Conservation (phyloP, 2,888 invertebrate species). For the Spodoptera picta region DNA sequence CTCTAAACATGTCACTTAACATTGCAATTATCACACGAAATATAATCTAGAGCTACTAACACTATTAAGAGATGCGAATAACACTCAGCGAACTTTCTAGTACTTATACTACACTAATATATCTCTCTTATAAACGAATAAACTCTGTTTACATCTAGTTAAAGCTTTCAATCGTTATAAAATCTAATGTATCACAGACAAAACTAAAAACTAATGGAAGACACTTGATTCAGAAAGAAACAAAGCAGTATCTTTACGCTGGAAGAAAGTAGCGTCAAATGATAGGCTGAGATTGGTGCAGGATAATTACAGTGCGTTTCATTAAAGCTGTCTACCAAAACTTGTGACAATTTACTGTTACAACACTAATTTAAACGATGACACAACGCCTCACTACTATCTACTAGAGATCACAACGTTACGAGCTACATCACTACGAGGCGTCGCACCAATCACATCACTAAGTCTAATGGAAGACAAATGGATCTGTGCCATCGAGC, state of each 20-base stretch:
- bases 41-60: conserved; percentile 36
- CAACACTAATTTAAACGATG: conserved; percentile 72
- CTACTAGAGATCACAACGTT: conserved; percentile 55
- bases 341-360: conserved; percentile 80
- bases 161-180: conserved; percentile 75
- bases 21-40: conserved; percentile 51
- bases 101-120: conserved; percentile 54
- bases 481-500: conserved; percentile 70
- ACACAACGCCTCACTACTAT: conserved; percentile 61
- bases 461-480: conserved; percentile 87
- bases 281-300: conserved; percentile 79
- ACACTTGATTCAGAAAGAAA: conserved; percentile 72
- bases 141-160: conserved; percentile 73
- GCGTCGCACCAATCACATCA: conserved; percentile 69
- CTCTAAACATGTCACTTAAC: conserved; percentile 36
- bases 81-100: conserved; percentile 32
- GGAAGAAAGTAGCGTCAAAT: conserved; percentile 63
- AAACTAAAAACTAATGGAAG: conserved; percentile 82
- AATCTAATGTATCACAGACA: conserved; percentile 83
- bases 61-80: conserved; percentile 36
- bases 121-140: conserved; percentile 62
- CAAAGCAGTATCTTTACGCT: conserved; percentile 54
- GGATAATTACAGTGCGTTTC: conserved; percentile 85
- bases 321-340: conserved; percentile 89
- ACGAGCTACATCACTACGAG: conserved; percentile 65